phyloP scores from a whole-genome alignment of 2,113 vertebrate genomes.

The Platysteira castanea region DNA sequence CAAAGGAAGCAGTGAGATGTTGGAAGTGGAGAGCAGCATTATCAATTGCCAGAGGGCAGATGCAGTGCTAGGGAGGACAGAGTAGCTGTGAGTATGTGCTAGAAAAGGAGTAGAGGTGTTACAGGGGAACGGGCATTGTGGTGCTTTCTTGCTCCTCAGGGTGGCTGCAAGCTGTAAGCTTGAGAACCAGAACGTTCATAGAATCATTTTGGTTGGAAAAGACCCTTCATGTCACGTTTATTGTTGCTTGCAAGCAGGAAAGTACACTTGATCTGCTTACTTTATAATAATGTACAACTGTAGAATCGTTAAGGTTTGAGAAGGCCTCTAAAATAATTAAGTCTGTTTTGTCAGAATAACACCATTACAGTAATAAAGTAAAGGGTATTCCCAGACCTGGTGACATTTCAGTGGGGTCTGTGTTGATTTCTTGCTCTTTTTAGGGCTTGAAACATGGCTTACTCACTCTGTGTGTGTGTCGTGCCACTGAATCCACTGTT shows the following conservation, averaged over 20 bases:
- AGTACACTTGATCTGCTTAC: neutral
- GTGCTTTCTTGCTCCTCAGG: neutral
- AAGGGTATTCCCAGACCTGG: neutral
- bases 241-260: neutral
- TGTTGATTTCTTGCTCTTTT: neutral
- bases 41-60: neutral
- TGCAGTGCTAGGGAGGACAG: neutral
- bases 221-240: neutral
- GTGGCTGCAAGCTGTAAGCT: neutral
- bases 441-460: neutral
- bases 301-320: neutral
- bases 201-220: neutral
- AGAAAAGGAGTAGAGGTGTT: neutral
- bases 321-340: neutral
- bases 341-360: neutral
- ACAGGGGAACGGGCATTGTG: neutral
- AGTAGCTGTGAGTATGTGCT: neutral
- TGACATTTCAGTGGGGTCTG: neutral
- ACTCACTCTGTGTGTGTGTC: fast-evolving
- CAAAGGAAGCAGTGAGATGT: neutral
- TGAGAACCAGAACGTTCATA: neutral
- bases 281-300: neutral
- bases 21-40: neutral
- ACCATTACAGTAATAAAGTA: neutral
- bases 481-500: neutral